Base-by-base conservation (phyloP, 2,113 vertebrate genomes). In the Istiophorus platypterus region DNA sequence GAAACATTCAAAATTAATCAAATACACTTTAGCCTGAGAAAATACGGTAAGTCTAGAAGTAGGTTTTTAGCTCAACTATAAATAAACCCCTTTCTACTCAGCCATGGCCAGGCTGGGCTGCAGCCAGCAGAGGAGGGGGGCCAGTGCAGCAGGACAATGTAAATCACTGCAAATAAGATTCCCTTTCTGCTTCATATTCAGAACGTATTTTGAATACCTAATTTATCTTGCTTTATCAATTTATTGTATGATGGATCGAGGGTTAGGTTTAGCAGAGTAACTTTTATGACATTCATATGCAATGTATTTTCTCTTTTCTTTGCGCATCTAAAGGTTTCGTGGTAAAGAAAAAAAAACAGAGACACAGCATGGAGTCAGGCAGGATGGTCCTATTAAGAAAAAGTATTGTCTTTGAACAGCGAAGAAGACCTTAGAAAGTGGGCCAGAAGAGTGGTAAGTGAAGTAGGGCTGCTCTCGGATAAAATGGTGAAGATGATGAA, bases 1-100 rank as follows among this genome's bases (percentile, higher is more conserved):
- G 52, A 61, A 3, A 57, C 47, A 76, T 85, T 45, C 34, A 75
- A 80, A 82, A 88, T 78, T 10, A 70, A 71, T 79, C 34, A 64
- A 62, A 79, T 72, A 34, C 29, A 80, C 72, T 68, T 74, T 41
- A 80, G 70, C 72, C 74, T 52, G 64, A 75, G 72, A 90, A 93
- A 92, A 89, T 93, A 91, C 89, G 89, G 88, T 88, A 92, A 88
- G 82, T 87, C 78, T 83, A 72, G 91, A 95, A 96, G 91, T 95
- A 94, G 95, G 95, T 96, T 96, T 95, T 90, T 90, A 96, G 95
- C 92, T 92, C 95, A 95, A 91, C 94, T 95, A 95, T 93, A 96
- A 96, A 94, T 95, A 95, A 93, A 91, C 85, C 65, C 61, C 45
- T 88, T 88, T 91, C 79, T 79, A 82, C 89, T 91, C 54, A 81